A percentile compares a stretch with the other conserved stretches of the same genome.
phyloP scores from a whole-genome alignment of 2,888 invertebrate genomes.

The Smittia sp. region DNA sequence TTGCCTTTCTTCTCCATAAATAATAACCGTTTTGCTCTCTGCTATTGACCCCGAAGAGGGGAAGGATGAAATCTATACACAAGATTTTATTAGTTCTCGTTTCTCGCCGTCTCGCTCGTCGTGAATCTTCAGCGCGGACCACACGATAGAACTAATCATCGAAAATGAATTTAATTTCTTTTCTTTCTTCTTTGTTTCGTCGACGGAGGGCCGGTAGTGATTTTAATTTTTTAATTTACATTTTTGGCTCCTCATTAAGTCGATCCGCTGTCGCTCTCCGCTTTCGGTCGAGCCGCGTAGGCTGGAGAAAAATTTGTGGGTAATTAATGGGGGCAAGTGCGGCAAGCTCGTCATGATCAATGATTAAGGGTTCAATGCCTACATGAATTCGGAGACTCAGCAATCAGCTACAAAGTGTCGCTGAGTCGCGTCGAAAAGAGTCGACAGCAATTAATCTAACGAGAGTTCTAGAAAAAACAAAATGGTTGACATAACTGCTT shows the following conservation, averaged over 20 bases:
- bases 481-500: no score
- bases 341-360: no score
- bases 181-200: slow-evolving; percentile 1
- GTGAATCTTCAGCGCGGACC: slow-evolving; percentile 16
- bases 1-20: slow-evolving; percentile 23
- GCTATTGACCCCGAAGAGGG: slow-evolving; percentile 26
- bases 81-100: slow-evolving; percentile 22
- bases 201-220: slow-evolving; percentile 20
- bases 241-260: slow-evolving; percentile 40
- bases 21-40: slow-evolving; percentile 2
- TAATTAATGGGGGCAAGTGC: background rate
- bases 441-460: no score
- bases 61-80: slow-evolving; percentile 3
- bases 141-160: slow-evolving; percentile 34
- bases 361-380: no score
- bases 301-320: background rate
- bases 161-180: slow-evolving; percentile 22
- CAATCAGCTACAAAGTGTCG: no score
- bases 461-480: no score
- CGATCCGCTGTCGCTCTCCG: background rate
- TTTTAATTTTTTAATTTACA: slow-evolving; percentile 31
- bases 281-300: background rate
- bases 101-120: background rate
- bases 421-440: no score
- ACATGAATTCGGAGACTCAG: no score